These are phyloP conservation scores for Antheraea mylitta DNA, from an alignment of 1,140 invertebrate genomes.

Conservation along the genomic window DNA sequence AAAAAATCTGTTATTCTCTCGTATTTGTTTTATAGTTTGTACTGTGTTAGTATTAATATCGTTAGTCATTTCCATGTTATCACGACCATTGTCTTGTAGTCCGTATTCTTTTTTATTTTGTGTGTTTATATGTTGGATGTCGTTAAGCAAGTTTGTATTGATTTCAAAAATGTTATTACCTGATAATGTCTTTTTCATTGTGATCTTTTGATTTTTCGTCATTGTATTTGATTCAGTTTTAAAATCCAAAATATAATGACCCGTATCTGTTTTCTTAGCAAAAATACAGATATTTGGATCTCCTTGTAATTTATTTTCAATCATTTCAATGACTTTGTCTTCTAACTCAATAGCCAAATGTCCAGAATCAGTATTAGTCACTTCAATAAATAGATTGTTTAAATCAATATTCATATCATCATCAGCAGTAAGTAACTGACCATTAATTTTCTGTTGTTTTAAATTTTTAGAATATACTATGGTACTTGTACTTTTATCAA, in stretches of 20 bases:
- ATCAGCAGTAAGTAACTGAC: constrained; percentile 13
- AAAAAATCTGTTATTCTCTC: constrained; percentile 16
- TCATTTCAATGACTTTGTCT: constrained; percentile 32
- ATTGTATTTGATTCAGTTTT: constrained; percentile 9
- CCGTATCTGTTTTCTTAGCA: constrained; percentile 32
- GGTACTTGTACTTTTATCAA: background rate
- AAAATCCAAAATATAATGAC: constrained; percentile 30
- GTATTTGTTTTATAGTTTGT: background rate
- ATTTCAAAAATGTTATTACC: constrained; percentile 36
- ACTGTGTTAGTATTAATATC: no score
- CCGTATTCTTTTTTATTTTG: background rate
- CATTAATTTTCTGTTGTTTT: background rate
- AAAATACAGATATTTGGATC: constrained; percentile 26
- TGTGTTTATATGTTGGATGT: background rate
- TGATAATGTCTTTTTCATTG: constrained; percentile 32
- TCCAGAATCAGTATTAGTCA: constrained; percentile 30
- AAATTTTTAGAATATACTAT: background rate
- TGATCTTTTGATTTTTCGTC: constrained; percentile 23
- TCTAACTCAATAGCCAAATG: constrained; percentile 37
- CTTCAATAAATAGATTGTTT: constrained; percentile 13
- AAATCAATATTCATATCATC: constrained; percentile 2
- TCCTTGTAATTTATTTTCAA: constrained; percentile 31
- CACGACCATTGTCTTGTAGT: background rate
- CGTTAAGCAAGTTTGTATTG: constrained; percentile 27
- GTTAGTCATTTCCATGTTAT: no score